Conservation (phyloP, 2,113 vertebrate species). For the Oryzias woworae region DNA sequence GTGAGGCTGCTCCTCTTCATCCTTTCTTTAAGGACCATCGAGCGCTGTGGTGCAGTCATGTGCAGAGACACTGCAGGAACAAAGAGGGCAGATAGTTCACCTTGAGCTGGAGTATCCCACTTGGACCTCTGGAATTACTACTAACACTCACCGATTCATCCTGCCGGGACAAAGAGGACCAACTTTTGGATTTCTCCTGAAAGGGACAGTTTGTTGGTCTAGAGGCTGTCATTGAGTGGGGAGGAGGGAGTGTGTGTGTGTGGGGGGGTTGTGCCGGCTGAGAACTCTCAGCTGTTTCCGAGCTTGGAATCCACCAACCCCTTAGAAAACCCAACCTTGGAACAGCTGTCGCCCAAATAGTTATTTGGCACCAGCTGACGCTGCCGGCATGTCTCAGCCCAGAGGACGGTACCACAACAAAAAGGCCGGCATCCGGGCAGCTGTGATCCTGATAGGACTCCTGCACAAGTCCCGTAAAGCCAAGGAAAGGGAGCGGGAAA, state of each 20-base stretch:
- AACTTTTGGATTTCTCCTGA: conserved; percentile 33
- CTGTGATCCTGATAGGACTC: conserved; percentile 92
- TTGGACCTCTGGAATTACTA: conserved; percentile 50
- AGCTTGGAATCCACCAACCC: conserved; percentile 55
- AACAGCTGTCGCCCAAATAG: conserved; percentile 54
- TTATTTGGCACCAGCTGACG: conserved; percentile 45
- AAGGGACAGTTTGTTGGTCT: neutral
- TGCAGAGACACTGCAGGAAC: conserved; percentile 31
- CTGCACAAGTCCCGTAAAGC: conserved; percentile 90
- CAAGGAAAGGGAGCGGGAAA: conserved; percentile 76
- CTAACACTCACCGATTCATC: conserved; percentile 6
- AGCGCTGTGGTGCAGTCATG: conserved; percentile 30
- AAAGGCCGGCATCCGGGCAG: conserved; percentile 90
- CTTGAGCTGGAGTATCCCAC: conserved; percentile 51
- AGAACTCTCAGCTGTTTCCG: conserved; percentile 19
- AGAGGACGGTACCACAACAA: conserved; percentile 81
- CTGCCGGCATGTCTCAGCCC: conserved; percentile 80
- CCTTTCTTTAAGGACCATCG: conserved; percentile 15
- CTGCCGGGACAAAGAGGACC: conserved; percentile 7
- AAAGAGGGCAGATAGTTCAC: conserved; percentile 59
- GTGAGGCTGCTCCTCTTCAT: conserved; percentile 49
- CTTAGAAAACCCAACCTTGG: conserved; percentile 53
- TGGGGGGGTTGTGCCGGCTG: neutral
- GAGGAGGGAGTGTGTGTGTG: too few species aligned
- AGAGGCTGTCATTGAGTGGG: neutral